phyloP scores from a whole-genome alignment of 2,113 vertebrate genomes.

The Zeus faber region DNA sequence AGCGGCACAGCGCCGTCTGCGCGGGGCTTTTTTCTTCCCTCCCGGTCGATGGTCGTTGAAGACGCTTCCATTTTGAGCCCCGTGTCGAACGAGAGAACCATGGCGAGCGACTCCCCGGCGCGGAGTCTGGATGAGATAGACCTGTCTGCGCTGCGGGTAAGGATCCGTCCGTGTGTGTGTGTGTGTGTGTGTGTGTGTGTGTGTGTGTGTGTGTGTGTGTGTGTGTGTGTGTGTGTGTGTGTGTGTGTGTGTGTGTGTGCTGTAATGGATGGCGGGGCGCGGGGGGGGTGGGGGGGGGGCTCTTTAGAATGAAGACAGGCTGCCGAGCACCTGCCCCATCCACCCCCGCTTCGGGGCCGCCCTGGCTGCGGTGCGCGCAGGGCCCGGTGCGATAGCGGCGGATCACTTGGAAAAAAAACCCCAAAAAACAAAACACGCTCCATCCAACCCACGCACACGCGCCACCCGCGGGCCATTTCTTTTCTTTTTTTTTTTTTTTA shows the following conservation, averaged over 20 bases:
- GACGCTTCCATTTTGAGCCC: constrained; percentile 63
- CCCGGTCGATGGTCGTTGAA: constrained; percentile 67
- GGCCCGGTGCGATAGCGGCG: too few species aligned
- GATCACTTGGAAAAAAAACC: too few species aligned
- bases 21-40: constrained; percentile 43
- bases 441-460: too few species aligned
- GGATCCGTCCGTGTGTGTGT: constrained; percentile 27
- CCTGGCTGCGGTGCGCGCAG: too few species aligned
- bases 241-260: not conserved
- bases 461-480: too few species aligned
- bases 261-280: too few species aligned
- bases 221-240: not conserved
- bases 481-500: too few species aligned
- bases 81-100: constrained; percentile 74
- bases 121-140: constrained; percentile 97
- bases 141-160: constrained; percentile 93
- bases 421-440: too few species aligned
- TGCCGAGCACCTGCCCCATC: constrained; percentile 36
- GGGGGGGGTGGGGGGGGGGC: too few species aligned
- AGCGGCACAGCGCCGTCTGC: constrained; percentile 31
- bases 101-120: constrained; percentile 97
- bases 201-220: constrained; percentile 13
- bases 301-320: constrained; percentile 14
- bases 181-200: not conserved
- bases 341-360: not conserved